These are phyloP conservation scores for Syrphus vitripennis DNA, from an alignment of 2,888 invertebrate genomes.

Conservation along the genomic window DNA sequence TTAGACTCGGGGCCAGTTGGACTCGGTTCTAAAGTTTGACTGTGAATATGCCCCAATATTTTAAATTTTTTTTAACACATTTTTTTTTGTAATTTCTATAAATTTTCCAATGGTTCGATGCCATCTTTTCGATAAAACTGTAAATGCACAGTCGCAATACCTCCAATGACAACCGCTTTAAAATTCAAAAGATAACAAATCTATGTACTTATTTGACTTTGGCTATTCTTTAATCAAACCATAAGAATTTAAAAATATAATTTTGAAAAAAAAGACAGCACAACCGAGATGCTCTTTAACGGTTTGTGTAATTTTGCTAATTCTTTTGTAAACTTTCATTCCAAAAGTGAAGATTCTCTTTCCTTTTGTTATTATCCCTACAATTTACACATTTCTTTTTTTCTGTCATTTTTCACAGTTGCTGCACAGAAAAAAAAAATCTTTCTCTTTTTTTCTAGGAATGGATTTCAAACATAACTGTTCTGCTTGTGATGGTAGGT, in stretches of 20 bases:
- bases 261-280: background rate
- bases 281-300: background rate
- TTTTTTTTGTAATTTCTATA: no score
- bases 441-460: slow-evolving; percentile 28
- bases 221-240: background rate
- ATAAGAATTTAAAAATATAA: background rate
- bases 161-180: background rate
- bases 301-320: slow-evolving; percentile 6
- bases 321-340: slow-evolving; percentile 49
- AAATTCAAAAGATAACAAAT: background rate
- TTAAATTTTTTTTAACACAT: no score
- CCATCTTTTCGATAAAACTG: background rate
- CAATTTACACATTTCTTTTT: background rate
- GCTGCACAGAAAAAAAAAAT: slow-evolving; percentile 56
- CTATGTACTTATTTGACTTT: background rate
- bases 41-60: no score
- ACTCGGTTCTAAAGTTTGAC: no score
- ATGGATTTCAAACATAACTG: slow-evolving; percentile 30
- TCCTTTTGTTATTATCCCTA: background rate
- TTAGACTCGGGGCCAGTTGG: no score
- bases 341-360: slow-evolving; percentile 3
- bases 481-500: background rate
- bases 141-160: background rate
- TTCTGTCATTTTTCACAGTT: slow-evolving; percentile 53
- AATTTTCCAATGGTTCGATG: background rate